A percentile compares a stretch with the other conserved stretches of the same genome.
Conservation (phyloP, 2,113 vertebrate genomes). For the Narcine bancroftii region DNA sequence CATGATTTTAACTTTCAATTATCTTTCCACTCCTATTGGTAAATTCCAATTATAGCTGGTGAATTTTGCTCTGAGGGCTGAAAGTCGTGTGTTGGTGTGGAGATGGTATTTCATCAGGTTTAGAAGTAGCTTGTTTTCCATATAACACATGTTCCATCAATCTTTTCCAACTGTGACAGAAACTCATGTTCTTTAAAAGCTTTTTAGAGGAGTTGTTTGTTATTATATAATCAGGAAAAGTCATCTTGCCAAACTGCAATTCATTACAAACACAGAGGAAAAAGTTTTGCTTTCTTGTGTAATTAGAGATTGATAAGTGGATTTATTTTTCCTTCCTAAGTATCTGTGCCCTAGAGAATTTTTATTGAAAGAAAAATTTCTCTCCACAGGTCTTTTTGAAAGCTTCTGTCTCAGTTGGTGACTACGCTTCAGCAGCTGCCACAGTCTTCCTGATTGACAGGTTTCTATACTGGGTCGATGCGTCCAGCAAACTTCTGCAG, state of each 20-base stretch:
- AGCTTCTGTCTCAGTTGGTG: constrained; percentile 59
- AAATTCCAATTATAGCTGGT: not conserved
- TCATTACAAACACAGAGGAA: not conserved
- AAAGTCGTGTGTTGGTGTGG: not conserved
- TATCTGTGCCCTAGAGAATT: not conserved
- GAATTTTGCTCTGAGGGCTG: not conserved
- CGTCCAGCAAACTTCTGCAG: constrained; percentile 65
- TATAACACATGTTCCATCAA: not conserved
- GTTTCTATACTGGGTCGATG: constrained; percentile 78
- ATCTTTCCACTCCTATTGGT: not conserved
- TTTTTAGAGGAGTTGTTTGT: not conserved
- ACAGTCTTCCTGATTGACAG: constrained; percentile 76
- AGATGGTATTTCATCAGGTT: not conserved
- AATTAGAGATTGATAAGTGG: not conserved
- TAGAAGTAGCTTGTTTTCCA: not conserved
- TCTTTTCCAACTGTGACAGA: constrained; percentile 28
- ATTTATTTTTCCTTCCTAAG: not conserved
- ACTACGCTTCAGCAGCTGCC: constrained; percentile 57
- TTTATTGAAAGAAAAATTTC: constrained; percentile 3
- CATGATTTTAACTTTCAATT: not conserved
- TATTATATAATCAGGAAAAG: not conserved
- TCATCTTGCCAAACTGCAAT: not conserved
- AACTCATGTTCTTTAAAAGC: not conserved
- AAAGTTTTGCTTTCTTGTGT: not conserved
- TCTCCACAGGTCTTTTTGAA: constrained; percentile 61